Base-by-base conservation (phyloP, 2,113 vertebrate genomes). In the Enhydra lutris region DNA sequence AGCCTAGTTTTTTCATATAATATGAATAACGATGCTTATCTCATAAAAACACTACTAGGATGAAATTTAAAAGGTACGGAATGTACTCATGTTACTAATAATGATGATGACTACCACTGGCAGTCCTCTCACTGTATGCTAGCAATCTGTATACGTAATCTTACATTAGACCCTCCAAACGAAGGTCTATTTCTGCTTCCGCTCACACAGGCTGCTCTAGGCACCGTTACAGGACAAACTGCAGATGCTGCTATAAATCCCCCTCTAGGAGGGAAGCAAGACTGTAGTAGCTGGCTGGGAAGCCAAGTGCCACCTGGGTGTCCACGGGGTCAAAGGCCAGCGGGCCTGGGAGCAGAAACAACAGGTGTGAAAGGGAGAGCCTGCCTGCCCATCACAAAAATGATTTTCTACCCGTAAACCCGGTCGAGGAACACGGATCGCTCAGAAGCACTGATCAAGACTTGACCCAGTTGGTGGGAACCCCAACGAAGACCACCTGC, bases 161-260 rank as follows among this genome's bases (percentile, higher is more conserved):
- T 4, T 52, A 24, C 11, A 36, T 12, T 14, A 73, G 11, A 59
- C 11, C 7, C 14, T 50, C 29, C 81, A 9, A 34, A 80, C 57
- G 23, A 26, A 12, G 5, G 10, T 6, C 69, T 29, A 36, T 36
- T 26, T 29, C 36, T 1, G 23, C 2, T 8, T 29, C 57, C 1
- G 3, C 0, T n/a, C 10, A 3, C 3, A 1, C 0, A 7, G 59
- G n/a, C 11, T 2, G 7, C 24, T 63, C 34, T 17, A 52, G 12
- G 29, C 57, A 65, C 42, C 42, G 47, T 6, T 7, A 45, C 8
- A n/a, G 26, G 5, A 61, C 69, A 21, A 63, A 26, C 15, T 1
- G 4, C 5, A n/a, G 13, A 61, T 34, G 1, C 10, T 24, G 31
- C 11, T 24, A 3, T 10, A 6, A 31, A n/a, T 8, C 6, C 21